Conservation (phyloP, 2,113 vertebrate genomes). For the Pterocles orientalis region DNA sequence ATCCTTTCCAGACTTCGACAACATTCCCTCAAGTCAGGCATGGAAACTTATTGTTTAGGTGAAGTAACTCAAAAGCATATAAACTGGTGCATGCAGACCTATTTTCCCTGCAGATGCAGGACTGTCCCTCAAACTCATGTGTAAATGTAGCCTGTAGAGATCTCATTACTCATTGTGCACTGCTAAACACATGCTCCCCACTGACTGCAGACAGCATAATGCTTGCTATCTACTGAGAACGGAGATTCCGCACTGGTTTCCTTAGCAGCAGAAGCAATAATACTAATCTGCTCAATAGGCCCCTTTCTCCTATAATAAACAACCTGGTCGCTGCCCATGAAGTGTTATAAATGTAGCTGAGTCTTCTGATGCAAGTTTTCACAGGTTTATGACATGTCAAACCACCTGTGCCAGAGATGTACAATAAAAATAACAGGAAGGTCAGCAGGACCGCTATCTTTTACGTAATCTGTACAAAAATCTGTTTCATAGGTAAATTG, state of each 20-base stretch:
- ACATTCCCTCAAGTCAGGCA: not conserved
- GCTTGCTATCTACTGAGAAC: not conserved
- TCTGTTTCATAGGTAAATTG: not conserved
- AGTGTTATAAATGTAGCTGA: not conserved
- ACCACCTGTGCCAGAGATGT: not conserved
- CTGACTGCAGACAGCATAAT: not conserved
- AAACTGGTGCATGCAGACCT: not conserved
- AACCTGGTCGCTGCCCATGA: not conserved
- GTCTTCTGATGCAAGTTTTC: not conserved
- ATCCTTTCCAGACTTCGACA: constrained; percentile 30
- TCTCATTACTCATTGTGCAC: not conserved
- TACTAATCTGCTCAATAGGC: not conserved
- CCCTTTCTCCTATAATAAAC: not conserved
- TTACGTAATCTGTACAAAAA: not conserved
- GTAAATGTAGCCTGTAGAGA: not conserved
- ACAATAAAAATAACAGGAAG: not conserved
- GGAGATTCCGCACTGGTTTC: not conserved
- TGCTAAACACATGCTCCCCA: not conserved
- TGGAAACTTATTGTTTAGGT: not conserved
- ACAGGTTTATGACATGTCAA: not conserved
- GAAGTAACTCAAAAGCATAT: not conserved
- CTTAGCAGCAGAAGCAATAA: constrained; percentile 38
- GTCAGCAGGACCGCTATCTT: not conserved
- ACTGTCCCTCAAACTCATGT: not conserved
- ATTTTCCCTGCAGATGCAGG: not conserved